Conservation (phyloP, 2,113 vertebrate genomes). For the Megaleporinus macrocephalus region DNA sequence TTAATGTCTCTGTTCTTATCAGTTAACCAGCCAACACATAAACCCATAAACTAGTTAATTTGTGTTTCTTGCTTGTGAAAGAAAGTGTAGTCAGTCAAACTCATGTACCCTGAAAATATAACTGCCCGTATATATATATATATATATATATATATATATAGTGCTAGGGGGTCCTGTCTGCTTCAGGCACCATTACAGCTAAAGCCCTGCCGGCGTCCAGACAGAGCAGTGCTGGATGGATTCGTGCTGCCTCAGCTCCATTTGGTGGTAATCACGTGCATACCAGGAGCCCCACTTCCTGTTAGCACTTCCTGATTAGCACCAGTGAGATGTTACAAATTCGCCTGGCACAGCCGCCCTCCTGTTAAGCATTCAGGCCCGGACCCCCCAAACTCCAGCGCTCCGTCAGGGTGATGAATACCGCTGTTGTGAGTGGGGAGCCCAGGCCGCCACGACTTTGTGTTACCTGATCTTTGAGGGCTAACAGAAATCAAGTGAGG, state of each 20-base stretch:
- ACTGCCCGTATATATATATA: neutral
- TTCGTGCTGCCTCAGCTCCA: constrained; percentile 75
- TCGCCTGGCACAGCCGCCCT: constrained; percentile 81
- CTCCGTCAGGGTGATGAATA: constrained; percentile 78
- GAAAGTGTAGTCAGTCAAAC: neutral
- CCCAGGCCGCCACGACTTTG: constrained; percentile 47
- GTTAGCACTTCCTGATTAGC: constrained; percentile 89
- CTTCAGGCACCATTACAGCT: constrained; percentile 10
- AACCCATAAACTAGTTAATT: no score
- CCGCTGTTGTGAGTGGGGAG: constrained; percentile 81
- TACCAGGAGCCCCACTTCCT: constrained; percentile 93
- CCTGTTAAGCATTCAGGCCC: constrained; percentile 60
- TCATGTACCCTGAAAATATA: neutral
- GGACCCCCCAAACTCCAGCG: constrained; percentile 53
- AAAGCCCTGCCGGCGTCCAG: neutral
- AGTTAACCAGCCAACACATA: no score
- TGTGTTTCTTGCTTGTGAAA: no score
- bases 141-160: no score
- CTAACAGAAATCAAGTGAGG: constrained; percentile 33
- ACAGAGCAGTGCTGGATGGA: constrained; percentile 17
- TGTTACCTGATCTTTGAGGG: constrained; percentile 45
- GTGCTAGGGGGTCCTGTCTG: neutral
- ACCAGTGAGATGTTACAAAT: constrained; percentile 90
- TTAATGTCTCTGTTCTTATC: no score
- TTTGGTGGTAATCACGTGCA: constrained; percentile 96